Base-by-base conservation (phyloP, 2,113 vertebrate genomes). In the Crotophaga sulcirostris region DNA sequence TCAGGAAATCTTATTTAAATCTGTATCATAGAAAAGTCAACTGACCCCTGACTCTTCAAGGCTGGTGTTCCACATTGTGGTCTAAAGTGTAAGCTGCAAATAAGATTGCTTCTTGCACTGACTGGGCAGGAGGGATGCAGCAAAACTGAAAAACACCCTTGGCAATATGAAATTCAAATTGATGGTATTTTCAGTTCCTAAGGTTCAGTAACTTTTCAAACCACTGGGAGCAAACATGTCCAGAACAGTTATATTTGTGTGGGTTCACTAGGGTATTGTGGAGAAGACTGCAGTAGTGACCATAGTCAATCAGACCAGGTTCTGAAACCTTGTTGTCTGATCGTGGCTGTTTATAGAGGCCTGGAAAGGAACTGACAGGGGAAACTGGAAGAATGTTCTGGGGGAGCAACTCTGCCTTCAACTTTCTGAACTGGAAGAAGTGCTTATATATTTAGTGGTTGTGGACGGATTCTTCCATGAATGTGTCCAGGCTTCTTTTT, bases 171-270 rank as follows among this genome's bases (percentile, higher is more conserved):
- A 63, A 86, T 90, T 93, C 42, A 62, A 54, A 76, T 42, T 90
- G 67, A 68, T 72, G 77, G 63, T 6, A 26, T 25, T 93, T 95
- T 88, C 67, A 33, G 79, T 92, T 92, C 67, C 55, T 76, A 13
- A 78, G 33, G 33, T 51, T 79, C 62, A 36, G 47, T 70, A 62
- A 54, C 51, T 74, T 68, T 72, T 72, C n/a, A 81, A 62, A 51
- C 42, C 40, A 12, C 40, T 64, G 44, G 34, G n/a, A 85, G 60
- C 44, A 83, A 67, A 45, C 15, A 36, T 34, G 34, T 51, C 86
- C 40, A 36, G 56, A 86, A 34, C 24, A 19, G 40, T 69, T 74
- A 8, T 7, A 51, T 54, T 70, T 77, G 18, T 63, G 9, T 62
- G 68, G 36, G 10, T 79, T 86, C 25, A 7, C 31, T 62, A 2